phyloP scores from a whole-genome alignment of 2,797 vertebrate genomes.

The Sebastes iracundus region DNA sequence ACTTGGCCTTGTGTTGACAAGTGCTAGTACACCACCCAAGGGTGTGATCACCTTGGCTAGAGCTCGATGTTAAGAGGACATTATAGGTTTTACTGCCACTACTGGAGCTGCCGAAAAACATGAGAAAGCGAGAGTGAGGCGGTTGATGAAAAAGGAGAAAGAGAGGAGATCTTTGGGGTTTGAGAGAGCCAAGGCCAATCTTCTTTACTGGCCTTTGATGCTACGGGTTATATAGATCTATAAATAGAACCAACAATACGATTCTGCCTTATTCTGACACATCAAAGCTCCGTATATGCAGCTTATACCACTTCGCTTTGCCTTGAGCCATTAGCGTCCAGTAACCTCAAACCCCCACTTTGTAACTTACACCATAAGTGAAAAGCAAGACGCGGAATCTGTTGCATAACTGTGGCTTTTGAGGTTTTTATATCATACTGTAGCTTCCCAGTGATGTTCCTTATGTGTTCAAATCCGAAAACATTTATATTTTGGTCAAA shows the following conservation, averaged over 20 bases:
- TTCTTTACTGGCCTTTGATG: constrained; percentile 61
- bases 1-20: constrained; percentile 68
- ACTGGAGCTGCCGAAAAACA: constrained; percentile 40
- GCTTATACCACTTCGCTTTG: constrained; percentile 44
- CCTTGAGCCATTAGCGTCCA: constrained; percentile 57
- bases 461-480: too few species aligned
- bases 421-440: neutral
- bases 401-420: neutral
- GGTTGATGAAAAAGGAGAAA: neutral
- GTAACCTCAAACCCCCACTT: constrained; percentile 52
- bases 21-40: constrained; percentile 64
- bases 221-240: constrained; percentile 60
- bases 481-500: too few species aligned
- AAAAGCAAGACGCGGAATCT: constrained; percentile 39
- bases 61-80: constrained; percentile 54
- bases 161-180: constrained; percentile 41
- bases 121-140: constrained; percentile 1
- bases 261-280: constrained; percentile 63
- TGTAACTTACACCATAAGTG: constrained; percentile 29
- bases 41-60: constrained; percentile 74
- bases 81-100: constrained; percentile 60
- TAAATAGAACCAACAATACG: constrained; percentile 59
- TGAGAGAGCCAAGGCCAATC: constrained; percentile 58
- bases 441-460: neutral
- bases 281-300: constrained; percentile 69